Conservation (phyloP, 2,797 vertebrate species). For the Heteromormyrus szaboi region DNA sequence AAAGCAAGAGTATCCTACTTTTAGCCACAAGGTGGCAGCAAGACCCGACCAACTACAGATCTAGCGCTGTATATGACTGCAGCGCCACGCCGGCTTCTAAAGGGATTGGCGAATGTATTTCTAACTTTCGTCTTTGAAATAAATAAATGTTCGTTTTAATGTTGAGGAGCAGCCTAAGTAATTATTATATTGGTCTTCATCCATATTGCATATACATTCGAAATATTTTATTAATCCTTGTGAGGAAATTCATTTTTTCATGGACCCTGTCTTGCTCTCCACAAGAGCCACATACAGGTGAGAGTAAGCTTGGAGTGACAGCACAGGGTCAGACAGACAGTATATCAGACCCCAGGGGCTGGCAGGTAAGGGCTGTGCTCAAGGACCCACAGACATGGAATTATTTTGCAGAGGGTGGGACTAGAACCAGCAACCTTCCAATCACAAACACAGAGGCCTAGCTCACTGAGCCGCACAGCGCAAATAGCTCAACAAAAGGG, state of each 20-base stretch:
- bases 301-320: not conserved
- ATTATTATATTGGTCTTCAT: not conserved
- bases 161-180: not conserved
- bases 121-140: not conserved
- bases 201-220: not conserved
- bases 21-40: not conserved
- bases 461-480: not conserved
- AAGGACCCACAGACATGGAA: not conserved
- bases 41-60: not conserved
- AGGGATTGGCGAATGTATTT: not conserved
- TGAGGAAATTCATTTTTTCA: not conserved
- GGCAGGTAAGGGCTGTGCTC: not conserved
- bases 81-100: not conserved
- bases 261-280: not conserved
- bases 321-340: not conserved
- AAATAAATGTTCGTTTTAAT: not conserved
- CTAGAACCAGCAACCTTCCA: not conserved
- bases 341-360: not conserved
- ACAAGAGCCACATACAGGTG: not conserved
- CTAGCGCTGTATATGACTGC: not conserved
- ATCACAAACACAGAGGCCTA: not conserved
- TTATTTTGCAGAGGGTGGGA: not conserved
- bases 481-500: not conserved
- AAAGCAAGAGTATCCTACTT: not conserved
- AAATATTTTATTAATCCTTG: not conserved